Evolutionary conservation across 2,113 vertebrate species (phyloP).

Genomic region (Lagenorhynchus albirostris): DNA sequence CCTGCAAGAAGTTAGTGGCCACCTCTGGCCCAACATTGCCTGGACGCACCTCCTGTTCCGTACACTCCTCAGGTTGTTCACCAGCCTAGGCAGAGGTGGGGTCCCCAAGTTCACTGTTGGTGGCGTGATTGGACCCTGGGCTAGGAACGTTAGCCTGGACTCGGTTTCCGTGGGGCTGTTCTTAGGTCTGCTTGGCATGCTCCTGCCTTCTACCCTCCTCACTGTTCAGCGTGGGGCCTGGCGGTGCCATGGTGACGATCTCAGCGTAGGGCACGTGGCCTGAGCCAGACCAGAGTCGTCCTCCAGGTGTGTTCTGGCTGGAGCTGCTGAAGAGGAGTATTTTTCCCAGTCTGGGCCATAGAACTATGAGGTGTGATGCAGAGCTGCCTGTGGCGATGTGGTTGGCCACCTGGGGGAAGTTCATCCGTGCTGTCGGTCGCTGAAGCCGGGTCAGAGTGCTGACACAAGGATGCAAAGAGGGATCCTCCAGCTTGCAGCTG

Average conservation of each 20-base stretch:
- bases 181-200: not conserved
- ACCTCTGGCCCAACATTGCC: fast-evolving
- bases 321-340: not conserved
- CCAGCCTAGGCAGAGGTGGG: not conserved
- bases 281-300: not conserved
- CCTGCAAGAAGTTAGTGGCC: not conserved
- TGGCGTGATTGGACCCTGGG: not conserved
- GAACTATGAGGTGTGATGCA: not conserved
- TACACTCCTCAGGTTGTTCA: not conserved
- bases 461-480: not conserved
- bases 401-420: not conserved
- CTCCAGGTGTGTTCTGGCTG: not conserved
- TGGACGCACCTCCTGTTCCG: not conserved
- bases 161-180: not conserved
- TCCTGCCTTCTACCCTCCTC: not conserved
- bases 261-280: not conserved
- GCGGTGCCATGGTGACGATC: not conserved
- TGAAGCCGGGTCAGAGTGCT: not conserved
- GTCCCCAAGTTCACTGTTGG: too few species aligned
- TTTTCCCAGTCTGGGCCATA: not conserved
- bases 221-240: not conserved
- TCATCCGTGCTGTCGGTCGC: not conserved
- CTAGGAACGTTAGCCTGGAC: not conserved
- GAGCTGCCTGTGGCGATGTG: not conserved
- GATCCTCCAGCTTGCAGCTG: fast-evolving